Evolutionary conservation across 2,797 vertebrate genomes (phyloP), one percentile per base, ranked within the genome.

Genomic region (Borostomias antarcticus): DNA sequence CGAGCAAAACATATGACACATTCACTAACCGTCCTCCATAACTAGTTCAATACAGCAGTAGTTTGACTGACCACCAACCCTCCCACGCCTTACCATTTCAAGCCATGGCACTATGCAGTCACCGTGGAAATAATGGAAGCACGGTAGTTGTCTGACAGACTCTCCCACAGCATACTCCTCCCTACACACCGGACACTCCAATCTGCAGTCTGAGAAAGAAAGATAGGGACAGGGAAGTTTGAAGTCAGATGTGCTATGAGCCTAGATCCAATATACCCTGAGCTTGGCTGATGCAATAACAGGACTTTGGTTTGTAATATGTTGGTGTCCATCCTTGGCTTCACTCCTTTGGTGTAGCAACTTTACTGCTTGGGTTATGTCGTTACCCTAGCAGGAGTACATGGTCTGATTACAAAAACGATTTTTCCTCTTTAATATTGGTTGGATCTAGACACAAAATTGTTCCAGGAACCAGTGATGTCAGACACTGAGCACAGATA

Each of bases 101-200:
- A 97, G 82, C 95, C 96, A 98, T 0, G 95, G 96, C 73, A 98
- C 95, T 66, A 98, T 96, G 80, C 95, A 96, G 79, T 91, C 91
- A 89, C 93, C 92, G 82, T 98, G 96, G 83, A 97, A 98, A 88
- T 92, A 87, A 81, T 98, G 95, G 57, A 94, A 94, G 82, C 95
- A 96, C 19, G 95, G 95, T 8, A 98, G 87, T 86, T 97, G 95
- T 79, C 91, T 91, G 50, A 95, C 95, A 56, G 88, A 89, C 73
- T 98, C 95, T 0, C 90, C 91, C 13, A 91, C 79, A 0, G 85
- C 51, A 73, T 94, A 98, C 76, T 96, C 95, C 72, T 98, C 95
- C 78, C 94, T 93, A 68, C 95, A 98, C 47, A 98, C 94, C 0
- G 95, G 92, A 80, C 95, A 96, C 80, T 95, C 95, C 68, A 91